Base-by-base conservation (phyloP, 2,113 vertebrate species). In the Eublepharis macularius region DNA sequence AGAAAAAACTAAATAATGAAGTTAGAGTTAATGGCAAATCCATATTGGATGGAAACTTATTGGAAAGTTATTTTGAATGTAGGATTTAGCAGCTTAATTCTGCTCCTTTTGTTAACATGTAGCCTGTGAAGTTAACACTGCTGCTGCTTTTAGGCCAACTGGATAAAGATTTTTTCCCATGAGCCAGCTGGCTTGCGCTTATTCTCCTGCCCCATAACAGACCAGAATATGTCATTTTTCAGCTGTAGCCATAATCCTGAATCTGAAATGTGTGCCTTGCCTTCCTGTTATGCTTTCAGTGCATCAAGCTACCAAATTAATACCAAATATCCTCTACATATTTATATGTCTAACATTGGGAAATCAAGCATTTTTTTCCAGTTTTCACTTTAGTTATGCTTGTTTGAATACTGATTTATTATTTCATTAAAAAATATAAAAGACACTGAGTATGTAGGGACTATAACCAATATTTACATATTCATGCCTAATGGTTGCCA, bases 151-250 rank as follows among this genome's bases (percentile, higher is more conserved):
- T 86, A 80, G 80, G 91, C 93, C 90, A 94, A 84, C 86, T 94
- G 93, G 92, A 86, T 9, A 49, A 82, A 86, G 79, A 75, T 54
- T 80, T 88, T 79, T 49, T 81, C 29, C 47, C 19, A 17, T 0
- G n/a, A 92, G 85, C 89, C 93, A 94, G 90, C 76, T 94, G 93
- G 90, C 90, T 83, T 73, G 54, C 81, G 88, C 7, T 24, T 80
- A 80, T 77, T 51, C 66, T 90, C 24, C 85, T 92, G 85, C 90
- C 87, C 89, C 89, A 84, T 91, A 86, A 66, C 80, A 86, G 68
- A 76, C 82, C 1, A 4, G 91, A 93, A 90, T 89, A 88, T 91
- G 85, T 88, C 85, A 91, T 88, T 77, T 47, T 69, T 89, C 72
- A 94, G 89, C 86, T 89, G 79, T 45, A 84, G 76, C 36, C 65